phyloP scores from a whole-genome alignment of 1,140 invertebrate species.

The Pantala flavescens region DNA sequence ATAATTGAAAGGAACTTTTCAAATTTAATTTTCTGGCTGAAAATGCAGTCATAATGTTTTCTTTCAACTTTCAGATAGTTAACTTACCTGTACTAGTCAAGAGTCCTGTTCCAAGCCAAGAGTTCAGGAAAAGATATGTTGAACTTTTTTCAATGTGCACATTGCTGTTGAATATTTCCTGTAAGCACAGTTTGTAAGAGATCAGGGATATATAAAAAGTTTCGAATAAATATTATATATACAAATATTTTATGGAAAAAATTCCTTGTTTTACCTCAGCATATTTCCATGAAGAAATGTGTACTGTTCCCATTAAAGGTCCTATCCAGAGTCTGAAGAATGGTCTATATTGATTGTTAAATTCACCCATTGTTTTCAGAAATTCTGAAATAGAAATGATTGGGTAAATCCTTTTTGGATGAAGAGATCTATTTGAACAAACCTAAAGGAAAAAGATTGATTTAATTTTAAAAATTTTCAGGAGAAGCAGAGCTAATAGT shows the following conservation, averaged over 20 bases:
- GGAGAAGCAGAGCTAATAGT: no score
- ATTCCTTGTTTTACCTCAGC: neutral
- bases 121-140: slow-evolving; percentile 39
- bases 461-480: no score
- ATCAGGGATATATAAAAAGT: neutral
- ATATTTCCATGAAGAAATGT: neutral
- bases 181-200: neutral
- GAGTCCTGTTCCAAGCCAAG: slow-evolving; percentile 41
- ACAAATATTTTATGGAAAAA: neutral
- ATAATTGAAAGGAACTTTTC: no score
- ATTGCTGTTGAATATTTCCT: slow-evolving; percentile 38
- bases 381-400: neutral
- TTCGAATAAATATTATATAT: neutral
- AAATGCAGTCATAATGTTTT: no score
- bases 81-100: slow-evolving; percentile 30
- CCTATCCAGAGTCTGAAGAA: slow-evolving; percentile 32
- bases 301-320: neutral
- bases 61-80: neutral
- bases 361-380: slow-evolving; percentile 19
- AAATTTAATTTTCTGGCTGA: no score
- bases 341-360: slow-evolving; percentile 29
- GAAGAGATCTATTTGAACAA: no score
- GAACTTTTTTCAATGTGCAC: slow-evolving; percentile 41
- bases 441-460: no score
- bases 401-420: no score